phyloP scores from a whole-genome alignment of 2,113 vertebrate genomes.

The Butastur rufipennis region DNA sequence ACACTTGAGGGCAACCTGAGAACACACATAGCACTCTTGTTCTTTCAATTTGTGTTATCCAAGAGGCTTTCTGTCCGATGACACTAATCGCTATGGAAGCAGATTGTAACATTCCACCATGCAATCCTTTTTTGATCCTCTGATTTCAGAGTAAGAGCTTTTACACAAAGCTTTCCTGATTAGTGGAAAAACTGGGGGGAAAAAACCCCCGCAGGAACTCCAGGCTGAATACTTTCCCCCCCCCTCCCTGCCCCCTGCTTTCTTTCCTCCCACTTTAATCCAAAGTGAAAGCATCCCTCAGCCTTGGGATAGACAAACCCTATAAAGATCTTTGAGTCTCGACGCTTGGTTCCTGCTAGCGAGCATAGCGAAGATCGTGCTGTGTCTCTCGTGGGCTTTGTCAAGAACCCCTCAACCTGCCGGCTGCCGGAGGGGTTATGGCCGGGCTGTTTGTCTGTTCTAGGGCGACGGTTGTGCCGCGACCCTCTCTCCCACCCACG shows the following conservation, averaged over 20 bases:
- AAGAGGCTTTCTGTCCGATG: constrained; percentile 52
- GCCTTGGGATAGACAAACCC: constrained; percentile 25
- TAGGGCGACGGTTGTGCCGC: neutral
- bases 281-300: constrained; percentile 44
- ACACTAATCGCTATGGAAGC: constrained; percentile 56
- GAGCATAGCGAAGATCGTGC: neutral
- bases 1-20: constrained; percentile 42
- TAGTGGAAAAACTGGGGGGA: constrained; percentile 28
- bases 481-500: neutral
- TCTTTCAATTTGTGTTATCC: constrained; percentile 62
- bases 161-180: constrained; percentile 61
- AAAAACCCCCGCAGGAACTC: neutral
- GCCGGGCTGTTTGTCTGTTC: neutral
- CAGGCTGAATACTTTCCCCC: neutral
- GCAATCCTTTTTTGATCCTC: constrained; percentile 64
- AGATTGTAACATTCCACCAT: constrained; percentile 60
- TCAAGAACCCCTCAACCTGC: neutral
- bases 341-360: neutral
- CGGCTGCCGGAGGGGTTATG: neutral
- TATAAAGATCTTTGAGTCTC: neutral
- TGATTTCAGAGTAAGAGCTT: constrained; percentile 58
- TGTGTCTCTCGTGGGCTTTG: neutral
- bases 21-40: constrained; percentile 52
- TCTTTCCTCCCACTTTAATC: neutral
- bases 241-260: neutral